Evolutionary conservation across 2,113 vertebrate species (phyloP).

Genomic region (Hyperopisus bebe): DNA sequence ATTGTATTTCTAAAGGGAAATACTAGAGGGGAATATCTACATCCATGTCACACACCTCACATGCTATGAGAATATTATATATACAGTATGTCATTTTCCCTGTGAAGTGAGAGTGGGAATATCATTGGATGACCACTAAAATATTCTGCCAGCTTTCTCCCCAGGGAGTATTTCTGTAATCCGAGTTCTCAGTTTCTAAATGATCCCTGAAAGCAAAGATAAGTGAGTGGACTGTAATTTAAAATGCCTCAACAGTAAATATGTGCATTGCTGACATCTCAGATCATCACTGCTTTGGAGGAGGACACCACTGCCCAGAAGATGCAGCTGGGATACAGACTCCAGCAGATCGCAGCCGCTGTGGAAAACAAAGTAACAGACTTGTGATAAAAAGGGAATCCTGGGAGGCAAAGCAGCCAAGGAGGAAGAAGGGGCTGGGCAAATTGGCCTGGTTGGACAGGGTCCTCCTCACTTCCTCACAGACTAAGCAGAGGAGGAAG

Average conservation of each 20-base stretch:
- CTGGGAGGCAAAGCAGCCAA: not conserved
- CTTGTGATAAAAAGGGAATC: constrained; percentile 64
- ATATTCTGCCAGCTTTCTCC: not conserved
- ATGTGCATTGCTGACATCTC: constrained; percentile 20
- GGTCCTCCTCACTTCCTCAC: constrained; percentile 1
- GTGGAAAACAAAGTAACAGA: constrained; percentile 98
- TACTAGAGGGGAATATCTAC: not conserved
- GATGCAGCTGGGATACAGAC: constrained; percentile 95
- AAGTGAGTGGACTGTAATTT: not conserved
- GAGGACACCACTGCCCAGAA: constrained; percentile 88
- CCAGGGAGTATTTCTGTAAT: not conserved
- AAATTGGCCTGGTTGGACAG: not conserved
- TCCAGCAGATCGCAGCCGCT: constrained; percentile 92
- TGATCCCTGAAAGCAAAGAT: not conserved
- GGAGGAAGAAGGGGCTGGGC: not conserved
- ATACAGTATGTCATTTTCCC: not conserved
- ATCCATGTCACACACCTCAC: not conserved
- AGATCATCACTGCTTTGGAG: constrained; percentile 92
- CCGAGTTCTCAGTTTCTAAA: not conserved
- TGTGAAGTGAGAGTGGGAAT: not conserved
- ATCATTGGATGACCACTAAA: not conserved
- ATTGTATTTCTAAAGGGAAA: not conserved
- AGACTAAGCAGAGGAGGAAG: constrained; percentile 6
- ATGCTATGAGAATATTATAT: not conserved
- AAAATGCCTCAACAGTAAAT: not conserved